These are phyloP conservation scores for Catharus ustulatus DNA, from an alignment of 2,797 vertebrate genomes.

Conservation along the genomic window DNA sequence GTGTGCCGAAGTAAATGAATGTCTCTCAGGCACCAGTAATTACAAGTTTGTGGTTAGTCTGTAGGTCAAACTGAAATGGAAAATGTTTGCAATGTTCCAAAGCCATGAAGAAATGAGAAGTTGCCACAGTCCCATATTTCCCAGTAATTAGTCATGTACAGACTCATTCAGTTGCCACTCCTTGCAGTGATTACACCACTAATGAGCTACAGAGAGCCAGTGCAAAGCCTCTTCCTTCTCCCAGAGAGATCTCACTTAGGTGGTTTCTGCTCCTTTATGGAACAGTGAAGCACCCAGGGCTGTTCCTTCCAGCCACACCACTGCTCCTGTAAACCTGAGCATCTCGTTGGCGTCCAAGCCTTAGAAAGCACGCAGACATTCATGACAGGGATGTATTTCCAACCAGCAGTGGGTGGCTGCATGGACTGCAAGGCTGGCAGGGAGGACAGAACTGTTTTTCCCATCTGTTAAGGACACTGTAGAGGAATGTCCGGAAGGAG, in stretches of 20 bases:
- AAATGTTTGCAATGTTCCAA: background rate
- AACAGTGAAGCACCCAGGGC: rapidly evolving
- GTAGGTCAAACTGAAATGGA: background rate
- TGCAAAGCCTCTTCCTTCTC: background rate
- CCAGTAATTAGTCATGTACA: background rate
- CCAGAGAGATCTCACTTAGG: background rate
- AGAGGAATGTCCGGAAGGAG: background rate
- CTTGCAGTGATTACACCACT: background rate
- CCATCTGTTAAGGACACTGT: background rate
- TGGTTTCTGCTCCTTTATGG: background rate
- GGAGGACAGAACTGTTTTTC: background rate
- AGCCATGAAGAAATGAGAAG: background rate
- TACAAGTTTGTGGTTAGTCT: background rate
- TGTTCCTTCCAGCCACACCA: background rate
- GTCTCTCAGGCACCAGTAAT: background rate
- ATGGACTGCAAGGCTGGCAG: background rate
- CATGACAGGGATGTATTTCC: background rate
- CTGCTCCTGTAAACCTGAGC: background rate
- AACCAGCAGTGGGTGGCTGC: background rate
- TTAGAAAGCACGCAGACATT: rapidly evolving
- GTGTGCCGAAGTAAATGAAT: background rate
- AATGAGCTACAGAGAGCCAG: background rate
- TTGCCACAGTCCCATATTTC: background rate
- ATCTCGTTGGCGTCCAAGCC: background rate
- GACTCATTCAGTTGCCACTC: background rate